Evolutionary conservation across 30 jellyfish, hydroid and myxozoan species (phyloP), one percentile per base, ranked within the genome.

Genomic region (Turritopsis dohrnii): DNA sequence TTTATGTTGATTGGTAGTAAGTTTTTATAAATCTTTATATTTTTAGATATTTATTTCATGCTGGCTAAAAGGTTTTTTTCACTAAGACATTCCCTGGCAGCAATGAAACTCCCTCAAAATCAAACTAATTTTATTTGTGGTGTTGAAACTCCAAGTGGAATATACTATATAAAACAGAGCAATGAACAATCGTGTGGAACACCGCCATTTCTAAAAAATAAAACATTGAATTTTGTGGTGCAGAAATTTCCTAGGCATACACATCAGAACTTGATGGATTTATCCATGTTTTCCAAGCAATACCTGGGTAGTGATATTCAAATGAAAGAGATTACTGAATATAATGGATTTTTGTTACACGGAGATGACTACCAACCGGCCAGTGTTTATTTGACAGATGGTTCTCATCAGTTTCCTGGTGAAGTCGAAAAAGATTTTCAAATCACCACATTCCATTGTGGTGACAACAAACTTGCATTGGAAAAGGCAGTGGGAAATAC

Each of bases 81-180:
- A 26, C 23, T 8, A 19, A 72, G 77, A 69, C 77, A 69, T 21
- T 69, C 16, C 77, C 28, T 69, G 28, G 13, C 9, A 41, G 60
- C 60, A 13, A 41, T 41, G 77, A 69, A 69, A 9, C 19, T 1
- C 9, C 19, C 30, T 8, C 77, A 19, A 7, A 19, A n/a, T 69
- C 84, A 76, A 52, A 53, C 65, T 21, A 80, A 13, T 27, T 22
- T n/a, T 26, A 16, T 80, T 16, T 80, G 28, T 65, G 87, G 87
- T 65, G 29, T 80, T 18, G 87, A 80, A 53, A 52, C 79, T 21
- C 79, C 65, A 17, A n/a, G 80, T 80, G 87, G 81, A 1, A 80
- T 80, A 18, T 80, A 21, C 76, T 1, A 80, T 16, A 52, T 80
- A 41, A 54, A 41, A 41, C 60, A 41, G 60, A 41, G 13, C 5